Evolutionary conservation across 2,797 vertebrate genomes (phyloP).

Genomic region (Miichthys miiuy): DNA sequence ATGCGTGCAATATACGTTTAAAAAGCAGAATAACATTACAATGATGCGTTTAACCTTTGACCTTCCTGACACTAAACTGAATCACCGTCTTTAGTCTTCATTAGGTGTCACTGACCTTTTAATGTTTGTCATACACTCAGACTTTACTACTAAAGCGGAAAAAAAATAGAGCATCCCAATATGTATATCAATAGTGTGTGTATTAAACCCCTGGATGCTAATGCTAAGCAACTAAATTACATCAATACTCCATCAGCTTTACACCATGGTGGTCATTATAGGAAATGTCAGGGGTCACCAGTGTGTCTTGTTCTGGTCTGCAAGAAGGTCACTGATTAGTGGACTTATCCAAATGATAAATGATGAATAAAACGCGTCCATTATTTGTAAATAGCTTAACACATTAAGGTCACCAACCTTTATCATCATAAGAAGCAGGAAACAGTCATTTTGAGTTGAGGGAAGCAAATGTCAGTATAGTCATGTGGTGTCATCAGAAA

Average conservation of each 20-base stretch:
- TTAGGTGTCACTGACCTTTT: slow-evolving; percentile 29
- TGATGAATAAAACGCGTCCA: slow-evolving; percentile 3
- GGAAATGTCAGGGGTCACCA: slow-evolving; percentile 44
- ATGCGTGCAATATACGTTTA: background rate
- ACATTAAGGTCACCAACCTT: background rate
- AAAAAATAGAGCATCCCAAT: background rate
- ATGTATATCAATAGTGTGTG: background rate
- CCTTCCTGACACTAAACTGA: slow-evolving; percentile 7
- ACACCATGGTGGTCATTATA: slow-evolving; percentile 22
- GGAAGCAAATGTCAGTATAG: background rate
- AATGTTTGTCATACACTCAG: background rate
- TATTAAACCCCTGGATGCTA: slow-evolving; percentile 4
- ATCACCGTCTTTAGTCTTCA: background rate
- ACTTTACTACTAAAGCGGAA: background rate
- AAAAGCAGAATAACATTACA: background rate
- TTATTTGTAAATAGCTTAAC: background rate
- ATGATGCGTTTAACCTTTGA: slow-evolving; percentile 5
- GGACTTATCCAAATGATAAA: slow-evolving; percentile 13
- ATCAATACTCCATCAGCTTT: slow-evolving; percentile 39
- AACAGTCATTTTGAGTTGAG: background rate
- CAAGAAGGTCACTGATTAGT: slow-evolving; percentile 34
- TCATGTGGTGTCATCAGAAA: too few relatives aligned
- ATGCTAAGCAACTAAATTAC: slow-evolving; percentile 1
- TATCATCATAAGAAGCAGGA: slow-evolving; percentile 4
- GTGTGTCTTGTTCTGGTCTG: background rate